Conservation (phyloP, 2,113 vertebrate species). For the Tyto alba region DNA sequence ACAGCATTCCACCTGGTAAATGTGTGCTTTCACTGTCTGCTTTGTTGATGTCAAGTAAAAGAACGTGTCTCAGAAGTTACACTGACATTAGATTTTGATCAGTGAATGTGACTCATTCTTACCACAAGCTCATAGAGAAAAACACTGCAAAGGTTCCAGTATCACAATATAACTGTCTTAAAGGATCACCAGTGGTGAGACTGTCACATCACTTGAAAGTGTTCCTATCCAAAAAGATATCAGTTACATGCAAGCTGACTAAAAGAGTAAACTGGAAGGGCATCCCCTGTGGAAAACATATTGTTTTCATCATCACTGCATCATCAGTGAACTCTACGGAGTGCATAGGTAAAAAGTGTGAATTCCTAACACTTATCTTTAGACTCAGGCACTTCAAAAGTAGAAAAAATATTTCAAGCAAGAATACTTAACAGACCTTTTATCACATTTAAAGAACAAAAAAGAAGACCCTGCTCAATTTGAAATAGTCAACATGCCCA, state of each 20-base stretch:
- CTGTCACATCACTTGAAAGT: background rate
- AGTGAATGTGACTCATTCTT: background rate
- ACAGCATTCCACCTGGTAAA: background rate
- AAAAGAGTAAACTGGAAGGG: background rate
- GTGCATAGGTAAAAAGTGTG: background rate
- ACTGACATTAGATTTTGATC: slow-evolving; percentile 15
- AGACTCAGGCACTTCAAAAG: background rate
- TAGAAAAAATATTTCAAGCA: background rate
- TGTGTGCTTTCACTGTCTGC: background rate
- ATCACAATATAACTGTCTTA: background rate
- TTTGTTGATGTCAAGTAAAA: slow-evolving; percentile 12
- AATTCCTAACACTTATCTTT: background rate
- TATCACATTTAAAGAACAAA: background rate
- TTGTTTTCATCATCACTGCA: background rate
- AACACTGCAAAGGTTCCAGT: background rate
- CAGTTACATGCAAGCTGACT: background rate
- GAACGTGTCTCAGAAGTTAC: background rate
- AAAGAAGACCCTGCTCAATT: background rate
- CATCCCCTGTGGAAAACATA: background rate
- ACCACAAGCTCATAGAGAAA: background rate
- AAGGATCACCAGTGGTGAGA: background rate
- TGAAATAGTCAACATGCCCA: background rate
- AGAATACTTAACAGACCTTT: background rate
- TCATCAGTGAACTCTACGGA: background rate
- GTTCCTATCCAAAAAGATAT: background rate